Evolutionary conservation across 2,113 vertebrate genomes (phyloP).

Genomic region (Zosterops pallidus): DNA sequence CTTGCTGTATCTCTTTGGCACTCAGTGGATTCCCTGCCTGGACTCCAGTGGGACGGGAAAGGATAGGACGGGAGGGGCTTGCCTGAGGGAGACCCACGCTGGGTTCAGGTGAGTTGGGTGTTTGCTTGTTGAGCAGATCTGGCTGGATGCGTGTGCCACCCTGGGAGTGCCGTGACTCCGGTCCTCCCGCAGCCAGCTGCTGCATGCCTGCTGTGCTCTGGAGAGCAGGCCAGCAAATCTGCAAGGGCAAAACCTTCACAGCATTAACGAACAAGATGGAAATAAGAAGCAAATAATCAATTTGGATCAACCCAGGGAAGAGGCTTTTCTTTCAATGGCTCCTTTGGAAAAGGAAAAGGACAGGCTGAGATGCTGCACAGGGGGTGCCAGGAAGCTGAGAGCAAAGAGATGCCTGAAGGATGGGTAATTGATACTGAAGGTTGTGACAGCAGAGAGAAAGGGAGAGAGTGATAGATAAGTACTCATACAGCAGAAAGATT

Average conservation of each 20-base stretch:
- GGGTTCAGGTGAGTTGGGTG: conserved; percentile 4
- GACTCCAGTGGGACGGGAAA: neutral
- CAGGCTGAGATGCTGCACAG: neutral
- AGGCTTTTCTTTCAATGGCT: neutral
- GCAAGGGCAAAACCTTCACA: neutral
- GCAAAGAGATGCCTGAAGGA: neutral
- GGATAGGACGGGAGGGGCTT: neutral
- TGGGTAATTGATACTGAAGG: neutral
- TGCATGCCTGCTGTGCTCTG: rapidly evolving
- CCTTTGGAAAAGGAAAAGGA: neutral
- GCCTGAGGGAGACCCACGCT: neutral
- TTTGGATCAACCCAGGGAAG: neutral
- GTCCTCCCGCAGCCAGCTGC: neutral
- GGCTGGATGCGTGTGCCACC: neutral
- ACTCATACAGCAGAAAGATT: neutral
- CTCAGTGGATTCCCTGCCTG: neutral
- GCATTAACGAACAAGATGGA: rapidly evolving
- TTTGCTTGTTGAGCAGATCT: neutral
- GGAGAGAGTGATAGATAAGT: neutral
- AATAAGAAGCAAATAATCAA: neutral
- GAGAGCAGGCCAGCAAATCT: neutral
- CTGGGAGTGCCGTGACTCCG: neutral
- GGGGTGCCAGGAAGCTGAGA: neutral
- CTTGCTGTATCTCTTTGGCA: neutral
- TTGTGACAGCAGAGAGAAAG: neutral